Evolutionary conservation across 2,888 invertebrate genomes (phyloP).

Genomic region (Marasmarcha lunaedactyla): DNA sequence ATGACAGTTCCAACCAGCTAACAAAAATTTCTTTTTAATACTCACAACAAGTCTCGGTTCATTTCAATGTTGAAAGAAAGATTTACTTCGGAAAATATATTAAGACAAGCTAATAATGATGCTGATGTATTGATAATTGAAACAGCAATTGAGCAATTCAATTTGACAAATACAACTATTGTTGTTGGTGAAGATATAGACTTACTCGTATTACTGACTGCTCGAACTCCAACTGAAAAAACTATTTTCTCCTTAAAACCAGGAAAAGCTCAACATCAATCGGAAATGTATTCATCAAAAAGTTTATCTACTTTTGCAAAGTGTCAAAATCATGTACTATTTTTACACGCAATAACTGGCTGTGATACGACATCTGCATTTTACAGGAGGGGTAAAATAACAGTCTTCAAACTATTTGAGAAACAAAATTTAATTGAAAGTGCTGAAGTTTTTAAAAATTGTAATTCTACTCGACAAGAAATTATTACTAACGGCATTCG

Average conservation of each 20-base stretch:
- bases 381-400: slow-evolving; percentile 6
- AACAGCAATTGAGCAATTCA: slow-evolving; percentile 12
- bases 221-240: slow-evolving; percentile 18
- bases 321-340: slow-evolving; percentile 8
- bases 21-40: too few relatives aligned
- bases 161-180: slow-evolving; percentile 11
- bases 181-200: slow-evolving; percentile 13
- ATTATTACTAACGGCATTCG: slow-evolving; percentile 19
- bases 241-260: slow-evolving; percentile 13
- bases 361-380: slow-evolving; percentile 17
- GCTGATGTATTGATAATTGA: slow-evolving; percentile 17
- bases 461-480: slow-evolving; percentile 15
- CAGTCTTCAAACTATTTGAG: slow-evolving; percentile 5
- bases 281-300: slow-evolving; percentile 16
- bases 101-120: slow-evolving; percentile 22
- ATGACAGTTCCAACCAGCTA: too few relatives aligned
- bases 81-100: too few relatives aligned
- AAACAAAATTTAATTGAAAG: not conserved
- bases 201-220: slow-evolving; percentile 15
- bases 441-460: slow-evolving; percentile 10
- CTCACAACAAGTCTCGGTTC: too few relatives aligned
- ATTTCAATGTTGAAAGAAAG: too few relatives aligned
- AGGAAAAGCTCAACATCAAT: slow-evolving; percentile 13
- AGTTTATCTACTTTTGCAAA: slow-evolving; percentile 13
- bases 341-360: slow-evolving; percentile 10